phyloP scores from a whole-genome alignment of 2,797 vertebrate species.

The Scleropages formosus region DNA sequence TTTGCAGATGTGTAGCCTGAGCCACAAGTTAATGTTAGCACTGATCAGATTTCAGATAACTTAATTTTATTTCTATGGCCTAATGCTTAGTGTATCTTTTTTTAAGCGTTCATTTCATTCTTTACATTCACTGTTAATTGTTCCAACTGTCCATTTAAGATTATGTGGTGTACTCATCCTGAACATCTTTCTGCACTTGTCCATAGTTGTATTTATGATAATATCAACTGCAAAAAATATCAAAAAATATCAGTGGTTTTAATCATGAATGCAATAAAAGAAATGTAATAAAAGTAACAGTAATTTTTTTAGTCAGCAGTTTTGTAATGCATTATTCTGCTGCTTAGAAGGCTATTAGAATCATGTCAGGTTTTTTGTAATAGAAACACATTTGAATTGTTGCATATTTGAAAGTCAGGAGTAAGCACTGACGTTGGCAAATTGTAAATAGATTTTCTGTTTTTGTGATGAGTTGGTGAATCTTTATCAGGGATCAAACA shows the following conservation, averaged over 20 bases:
- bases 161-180: not conserved
- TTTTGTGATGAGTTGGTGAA: constrained; percentile 28
- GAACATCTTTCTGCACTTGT: not conserved
- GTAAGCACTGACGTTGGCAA: constrained; percentile 22
- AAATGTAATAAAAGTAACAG: not conserved
- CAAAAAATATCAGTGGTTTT: too few relatives aligned
- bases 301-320: not conserved
- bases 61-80: constrained; percentile 35
- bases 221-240: too few relatives aligned
- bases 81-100: constrained; percentile 43
- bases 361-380: not conserved
- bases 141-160: constrained; percentile 6
- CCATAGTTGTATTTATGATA: not conserved
- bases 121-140: not conserved
- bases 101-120: constrained; percentile 30
- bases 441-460: constrained; percentile 24
- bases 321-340: not conserved
- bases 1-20: constrained; percentile 4
- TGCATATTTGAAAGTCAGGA: constrained; percentile 24
- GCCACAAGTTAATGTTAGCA: not conserved
- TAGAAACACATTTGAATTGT: not conserved
- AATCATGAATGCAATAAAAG: not conserved
- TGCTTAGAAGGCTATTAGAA: not conserved
- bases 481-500: constrained; percentile 30
- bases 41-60: constrained; percentile 24